Evolutionary conservation across 2,113 vertebrate species (phyloP).

Genomic region (Plectropomus leopardus): DNA sequence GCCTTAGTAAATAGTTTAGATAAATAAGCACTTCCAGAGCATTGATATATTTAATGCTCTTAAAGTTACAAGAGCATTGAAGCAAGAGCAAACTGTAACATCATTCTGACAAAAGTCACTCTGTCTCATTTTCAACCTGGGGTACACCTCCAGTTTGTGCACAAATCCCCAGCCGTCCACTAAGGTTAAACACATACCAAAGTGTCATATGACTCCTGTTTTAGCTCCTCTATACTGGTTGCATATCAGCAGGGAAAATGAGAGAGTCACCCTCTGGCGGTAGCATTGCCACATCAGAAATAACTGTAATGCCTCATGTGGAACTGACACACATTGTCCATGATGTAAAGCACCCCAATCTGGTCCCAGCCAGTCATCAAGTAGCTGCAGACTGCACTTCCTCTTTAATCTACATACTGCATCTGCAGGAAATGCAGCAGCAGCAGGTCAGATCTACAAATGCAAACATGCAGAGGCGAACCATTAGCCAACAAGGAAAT

Average conservation of each 20-base stretch:
- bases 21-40: no score
- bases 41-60: no score
- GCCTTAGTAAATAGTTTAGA: no score
- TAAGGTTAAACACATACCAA: conserved; percentile 2
- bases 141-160: not conserved
- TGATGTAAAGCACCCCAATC: not conserved
- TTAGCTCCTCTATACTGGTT: conserved; percentile 2
- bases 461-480: not conserved
- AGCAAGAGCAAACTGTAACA: not conserved
- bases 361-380: not conserved
- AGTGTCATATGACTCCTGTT: conserved; percentile 9
- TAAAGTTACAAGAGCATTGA: no score
- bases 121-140: not conserved
- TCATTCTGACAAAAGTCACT: not conserved
- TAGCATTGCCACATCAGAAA: not conserved
- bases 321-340: not conserved
- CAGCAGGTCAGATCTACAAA: not conserved
- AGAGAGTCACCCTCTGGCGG: conserved; percentile 1
- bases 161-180: not conserved
- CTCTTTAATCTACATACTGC: not conserved
- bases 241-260: not conserved
- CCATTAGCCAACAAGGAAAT: no score
- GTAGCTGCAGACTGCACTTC: not conserved
- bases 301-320: not conserved
- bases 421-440: not conserved